Base-by-base conservation (phyloP, 2,113 vertebrate species). In the Ictalurus punctatus region DNA sequence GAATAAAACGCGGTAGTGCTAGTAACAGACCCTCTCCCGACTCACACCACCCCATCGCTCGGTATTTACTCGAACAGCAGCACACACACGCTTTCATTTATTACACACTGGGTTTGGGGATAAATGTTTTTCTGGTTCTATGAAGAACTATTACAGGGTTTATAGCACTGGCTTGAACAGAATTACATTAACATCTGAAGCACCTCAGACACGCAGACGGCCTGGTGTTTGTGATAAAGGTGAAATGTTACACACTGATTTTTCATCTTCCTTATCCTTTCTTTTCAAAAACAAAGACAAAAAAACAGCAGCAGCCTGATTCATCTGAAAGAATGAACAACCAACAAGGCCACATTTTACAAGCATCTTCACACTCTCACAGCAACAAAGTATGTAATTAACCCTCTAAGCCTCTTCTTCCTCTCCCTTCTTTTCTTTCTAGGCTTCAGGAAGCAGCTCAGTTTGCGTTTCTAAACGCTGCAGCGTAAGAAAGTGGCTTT, bases 401-500 rank as follows among this genome's bases (percentile, higher is more conserved):
- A 40, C 85, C 73, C 40, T 52, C 16, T 59, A 83, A 63, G 48
- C 52, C 73, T 48, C 63, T 27, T 27, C 44, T 59, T 81, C 86
- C 83, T 79, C 27, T 69, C 61, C 63, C 7, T n/a, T 59, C 74
- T 48, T 81, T 86, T 82, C 83, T 86, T 82, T 86, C 86, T 69
- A 76, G 54, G 27, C 79, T 73, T 58, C 73, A 85, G 81, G 84
- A 91, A 85, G 79, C 84, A 4, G 63, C 81, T 73, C n/a, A 61
- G 65, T 89, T 80, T 86, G 88, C 63, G 65, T 82, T 88, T 79
- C 86, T 80, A 71, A 88, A 85, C 67, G 89, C 89, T 86, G 88
- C 88, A 79, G 89, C 87, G 82, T 89, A 83, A 91, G 74, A 87
- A 83, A 85, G 65, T 87, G 44, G 84, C 87, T 86, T 83, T 67